These are phyloP conservation scores for Prolemur simus DNA, from an alignment of 2,113 vertebrate genomes.

Conservation along the genomic window DNA sequence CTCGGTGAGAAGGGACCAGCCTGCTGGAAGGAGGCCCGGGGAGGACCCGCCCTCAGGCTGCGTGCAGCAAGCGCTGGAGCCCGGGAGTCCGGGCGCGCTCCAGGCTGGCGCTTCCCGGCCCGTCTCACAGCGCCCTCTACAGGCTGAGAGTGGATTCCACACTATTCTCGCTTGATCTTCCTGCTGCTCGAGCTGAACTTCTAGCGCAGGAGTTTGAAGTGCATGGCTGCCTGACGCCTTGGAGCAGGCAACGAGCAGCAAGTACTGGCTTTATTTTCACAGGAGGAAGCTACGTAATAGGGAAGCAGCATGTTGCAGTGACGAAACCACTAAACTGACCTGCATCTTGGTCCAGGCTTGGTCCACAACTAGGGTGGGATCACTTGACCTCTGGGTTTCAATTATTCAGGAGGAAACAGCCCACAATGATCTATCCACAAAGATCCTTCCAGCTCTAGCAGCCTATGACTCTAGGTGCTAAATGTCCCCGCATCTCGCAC, in stretches of 20 bases:
- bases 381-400: conserved; percentile 15
- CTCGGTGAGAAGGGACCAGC: accelerated
- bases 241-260: background rate
- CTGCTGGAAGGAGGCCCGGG: no score
- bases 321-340: background rate
- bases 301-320: background rate
- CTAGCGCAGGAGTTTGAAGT: background rate
- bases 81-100: accelerated
- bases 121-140: conserved; percentile 55
- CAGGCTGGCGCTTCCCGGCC: background rate
- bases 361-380: background rate
- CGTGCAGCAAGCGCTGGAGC: background rate
- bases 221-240: background rate
- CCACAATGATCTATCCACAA: background rate
- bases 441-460: background rate
- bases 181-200: accelerated
- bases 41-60: accelerated
- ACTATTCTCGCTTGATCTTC: background rate
- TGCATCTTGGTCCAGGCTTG: background rate
- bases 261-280: background rate
- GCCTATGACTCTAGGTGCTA: background rate
- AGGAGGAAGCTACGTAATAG: background rate
- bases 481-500: background rate
- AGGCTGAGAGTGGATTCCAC: background rate
- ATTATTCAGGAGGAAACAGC: background rate